A percentile compares a stretch with the other conserved stretches of the same genome.
These are phyloP conservation scores for Coturnix japonica DNA, from an alignment of 2,113 vertebrate genomes.

Conservation along the genomic window DNA sequence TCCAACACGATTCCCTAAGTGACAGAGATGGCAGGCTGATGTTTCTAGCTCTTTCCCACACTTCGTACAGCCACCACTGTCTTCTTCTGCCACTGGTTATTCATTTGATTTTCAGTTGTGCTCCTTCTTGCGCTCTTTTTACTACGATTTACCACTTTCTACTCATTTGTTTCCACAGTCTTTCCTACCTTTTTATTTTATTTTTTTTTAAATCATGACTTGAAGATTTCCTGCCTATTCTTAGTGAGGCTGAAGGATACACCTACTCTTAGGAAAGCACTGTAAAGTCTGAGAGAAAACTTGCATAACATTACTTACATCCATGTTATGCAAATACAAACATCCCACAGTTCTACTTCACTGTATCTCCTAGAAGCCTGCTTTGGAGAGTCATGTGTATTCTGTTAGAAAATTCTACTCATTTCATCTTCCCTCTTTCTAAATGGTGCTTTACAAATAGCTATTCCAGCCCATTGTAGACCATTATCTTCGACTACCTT, in stretches of 20 bases:
- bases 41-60: neutral
- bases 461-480: neutral
- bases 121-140: neutral
- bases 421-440: neutral
- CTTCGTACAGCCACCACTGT: neutral
- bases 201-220: neutral
- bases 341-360: neutral
- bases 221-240: neutral
- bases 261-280: neutral
- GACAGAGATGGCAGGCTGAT: neutral
- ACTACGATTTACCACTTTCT: neutral
- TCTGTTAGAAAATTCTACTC: neutral
- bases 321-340: neutral
- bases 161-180: neutral
- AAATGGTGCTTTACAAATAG: neutral
- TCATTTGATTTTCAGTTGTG: neutral
- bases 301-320: neutral
- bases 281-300: constrained; percentile 6
- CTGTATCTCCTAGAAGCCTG: neutral
- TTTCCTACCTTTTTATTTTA: neutral
- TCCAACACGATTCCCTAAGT: neutral
- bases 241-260: neutral
- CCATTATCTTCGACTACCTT: neutral
- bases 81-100: neutral
- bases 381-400: neutral